A percentile compares a stretch with the other conserved stretches of the same genome.
Conservation (phyloP, 2,888 invertebrate genomes). For the Pharmacophagus antenor region DNA sequence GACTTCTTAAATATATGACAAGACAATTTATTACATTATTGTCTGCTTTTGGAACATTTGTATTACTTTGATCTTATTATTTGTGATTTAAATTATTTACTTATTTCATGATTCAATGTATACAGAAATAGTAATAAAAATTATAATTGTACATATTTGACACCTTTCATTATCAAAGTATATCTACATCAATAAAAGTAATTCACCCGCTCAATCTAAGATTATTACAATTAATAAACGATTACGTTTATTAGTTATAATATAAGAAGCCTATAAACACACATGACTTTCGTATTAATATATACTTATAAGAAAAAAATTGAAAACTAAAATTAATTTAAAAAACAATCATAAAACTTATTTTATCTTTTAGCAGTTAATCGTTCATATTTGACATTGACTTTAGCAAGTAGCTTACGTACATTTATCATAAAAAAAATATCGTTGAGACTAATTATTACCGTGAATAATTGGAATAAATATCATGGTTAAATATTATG, state of each 20-base stretch:
- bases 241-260: too few species aligned
- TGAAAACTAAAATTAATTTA: background rate
- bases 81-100: background rate
- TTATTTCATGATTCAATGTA: background rate
- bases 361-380: background rate
- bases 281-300: background rate
- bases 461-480: background rate
- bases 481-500: conserved; percentile 2
- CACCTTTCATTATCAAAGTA: too few species aligned
- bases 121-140: background rate
- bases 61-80: background rate
- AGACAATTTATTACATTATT: conserved; percentile 31
- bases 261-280: background rate
- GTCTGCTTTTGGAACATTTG: conserved; percentile 27
- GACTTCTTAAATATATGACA: conserved; percentile 19
- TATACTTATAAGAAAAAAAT: background rate
- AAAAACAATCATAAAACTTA: background rate
- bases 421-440: background rate
- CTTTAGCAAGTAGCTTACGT: background rate
- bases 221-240: background rate
- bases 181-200: too few species aligned
- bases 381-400: background rate
- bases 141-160: background rate
- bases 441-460: background rate
- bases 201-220: background rate